Percentiles rank a stretch among this genome's conserved stretches.
phyloP scores from a whole-genome alignment of 2,797 vertebrate genomes.

The Fratercula arctica region DNA sequence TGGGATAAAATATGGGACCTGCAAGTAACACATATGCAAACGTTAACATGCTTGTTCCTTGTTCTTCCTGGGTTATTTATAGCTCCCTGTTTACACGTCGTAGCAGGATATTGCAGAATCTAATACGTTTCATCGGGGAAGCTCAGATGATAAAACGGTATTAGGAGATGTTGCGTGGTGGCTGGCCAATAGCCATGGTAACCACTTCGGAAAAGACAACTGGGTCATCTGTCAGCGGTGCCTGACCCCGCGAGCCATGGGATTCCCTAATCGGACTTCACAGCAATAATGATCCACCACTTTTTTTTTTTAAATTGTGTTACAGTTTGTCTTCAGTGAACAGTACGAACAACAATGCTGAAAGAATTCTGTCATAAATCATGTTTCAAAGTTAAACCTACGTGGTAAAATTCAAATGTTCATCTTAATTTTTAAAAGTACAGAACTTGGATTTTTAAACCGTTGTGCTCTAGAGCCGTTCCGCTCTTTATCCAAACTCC shows the following conservation, averaged over 20 bases:
- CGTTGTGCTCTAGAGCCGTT: background rate
- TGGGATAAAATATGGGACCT: slow-evolving; percentile 60
- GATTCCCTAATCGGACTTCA: background rate
- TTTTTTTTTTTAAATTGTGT: background rate
- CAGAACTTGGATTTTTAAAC: background rate
- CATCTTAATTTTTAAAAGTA: background rate
- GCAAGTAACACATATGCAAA: slow-evolving; percentile 49
- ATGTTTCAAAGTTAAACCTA: background rate
- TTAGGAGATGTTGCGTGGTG: background rate
- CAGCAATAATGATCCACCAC: background rate
- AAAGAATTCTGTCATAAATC: background rate
- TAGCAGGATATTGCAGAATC: slow-evolving; percentile 38
- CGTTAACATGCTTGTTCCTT: slow-evolving; percentile 40
- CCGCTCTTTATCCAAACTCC: background rate
- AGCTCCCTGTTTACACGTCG: slow-evolving; percentile 39
- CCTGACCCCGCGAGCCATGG: background rate
- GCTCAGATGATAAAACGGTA: background rate
- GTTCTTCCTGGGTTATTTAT: slow-evolving; percentile 60
- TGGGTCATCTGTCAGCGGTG: background rate
- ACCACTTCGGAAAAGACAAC: background rate
- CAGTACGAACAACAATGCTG: background rate
- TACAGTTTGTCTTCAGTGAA: background rate
- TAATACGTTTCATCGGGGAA: background rate
- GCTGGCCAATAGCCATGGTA: slow-evolving; percentile 50
- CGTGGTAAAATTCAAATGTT: background rate